Conservation (phyloP, 2,113 vertebrate species). For the Astatotilapia flaviijosephi region DNA sequence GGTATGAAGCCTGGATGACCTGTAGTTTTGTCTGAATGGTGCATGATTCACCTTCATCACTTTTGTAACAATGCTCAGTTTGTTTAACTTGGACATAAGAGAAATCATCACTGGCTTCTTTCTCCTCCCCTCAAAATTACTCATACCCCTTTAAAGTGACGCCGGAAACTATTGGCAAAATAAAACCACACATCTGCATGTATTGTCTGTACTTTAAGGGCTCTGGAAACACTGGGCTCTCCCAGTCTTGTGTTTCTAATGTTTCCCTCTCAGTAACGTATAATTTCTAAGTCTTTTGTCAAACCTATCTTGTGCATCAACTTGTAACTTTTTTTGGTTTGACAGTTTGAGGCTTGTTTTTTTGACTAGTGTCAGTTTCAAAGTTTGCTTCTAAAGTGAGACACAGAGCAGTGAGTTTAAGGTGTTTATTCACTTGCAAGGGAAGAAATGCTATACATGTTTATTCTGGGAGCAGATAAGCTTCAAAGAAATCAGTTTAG, state of each 20-base stretch:
- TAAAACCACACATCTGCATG: not conserved
- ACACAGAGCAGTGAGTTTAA: not conserved
- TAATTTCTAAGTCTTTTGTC: not conserved
- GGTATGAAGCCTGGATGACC: not conserved
- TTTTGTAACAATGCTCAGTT: not conserved
- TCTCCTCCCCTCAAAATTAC: not conserved
- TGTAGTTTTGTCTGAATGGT: not conserved
- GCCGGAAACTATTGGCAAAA: not conserved
- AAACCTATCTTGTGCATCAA: not conserved
- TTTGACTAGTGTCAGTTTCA: not conserved
- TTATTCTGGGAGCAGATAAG: not conserved
- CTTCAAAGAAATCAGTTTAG: not conserved
- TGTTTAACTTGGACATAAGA: not conserved
- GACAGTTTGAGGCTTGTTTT: not conserved
- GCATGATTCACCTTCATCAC: not conserved
- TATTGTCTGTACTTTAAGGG: not conserved
- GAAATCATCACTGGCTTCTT: not conserved
- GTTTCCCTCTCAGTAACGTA: not conserved
- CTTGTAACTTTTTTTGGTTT: not conserved
- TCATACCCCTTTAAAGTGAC: not conserved
- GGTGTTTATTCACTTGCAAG: not conserved
- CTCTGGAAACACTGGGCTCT: accelerated
- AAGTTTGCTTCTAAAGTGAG: not conserved
- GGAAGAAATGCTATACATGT: accelerated
- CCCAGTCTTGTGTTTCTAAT: not conserved